A percentile compares a stretch with the other conserved stretches of the same genome.
These are phyloP conservation scores for Tachycineta bicolor DNA, from an alignment of 2,113 vertebrate species.

Conservation along the genomic window DNA sequence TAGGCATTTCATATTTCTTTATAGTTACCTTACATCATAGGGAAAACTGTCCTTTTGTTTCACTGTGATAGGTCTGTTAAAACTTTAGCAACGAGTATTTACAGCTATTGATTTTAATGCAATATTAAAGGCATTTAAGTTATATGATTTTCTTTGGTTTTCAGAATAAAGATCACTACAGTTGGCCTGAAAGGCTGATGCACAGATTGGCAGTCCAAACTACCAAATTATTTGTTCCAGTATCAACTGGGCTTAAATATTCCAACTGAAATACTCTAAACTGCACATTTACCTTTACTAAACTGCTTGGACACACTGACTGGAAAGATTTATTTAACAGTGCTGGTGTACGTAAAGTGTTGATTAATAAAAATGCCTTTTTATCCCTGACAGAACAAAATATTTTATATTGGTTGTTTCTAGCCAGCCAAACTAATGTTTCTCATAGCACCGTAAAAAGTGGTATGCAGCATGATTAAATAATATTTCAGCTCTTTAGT, in stretches of 20 bases:
- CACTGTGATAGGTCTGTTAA: constrained; percentile 29
- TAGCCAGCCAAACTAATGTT: constrained; percentile 72
- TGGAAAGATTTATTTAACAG: constrained; percentile 4
- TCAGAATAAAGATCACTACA: constrained; percentile 69
- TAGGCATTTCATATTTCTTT: neutral
- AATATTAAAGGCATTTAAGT: constrained; percentile 45
- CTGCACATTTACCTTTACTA: neutral
- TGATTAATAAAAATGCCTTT: constrained; percentile 35
- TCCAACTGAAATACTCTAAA: neutral
- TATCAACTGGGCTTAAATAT: neutral
- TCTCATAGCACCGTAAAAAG: constrained; percentile 70
- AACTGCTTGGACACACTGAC: neutral
- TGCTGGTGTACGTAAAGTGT: neutral
- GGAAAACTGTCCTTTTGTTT: constrained; percentile 45
- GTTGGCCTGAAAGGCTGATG: constrained; percentile 55
- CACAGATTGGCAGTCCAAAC: constrained; percentile 60
- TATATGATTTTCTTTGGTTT: constrained; percentile 66
- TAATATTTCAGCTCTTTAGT: constrained; percentile 85
- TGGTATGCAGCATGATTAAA: constrained; percentile 79
- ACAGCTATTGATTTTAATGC: constrained; percentile 68
- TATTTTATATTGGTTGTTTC: constrained; percentile 72
- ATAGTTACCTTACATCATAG: neutral
- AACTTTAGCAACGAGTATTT: constrained; percentile 59
- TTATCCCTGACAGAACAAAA: constrained; percentile 25
- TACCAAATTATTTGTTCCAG: constrained; percentile 29